Evolutionary conservation across 2,113 vertebrate genomes (phyloP).

Genomic region (Ondatra zibethicus): DNA sequence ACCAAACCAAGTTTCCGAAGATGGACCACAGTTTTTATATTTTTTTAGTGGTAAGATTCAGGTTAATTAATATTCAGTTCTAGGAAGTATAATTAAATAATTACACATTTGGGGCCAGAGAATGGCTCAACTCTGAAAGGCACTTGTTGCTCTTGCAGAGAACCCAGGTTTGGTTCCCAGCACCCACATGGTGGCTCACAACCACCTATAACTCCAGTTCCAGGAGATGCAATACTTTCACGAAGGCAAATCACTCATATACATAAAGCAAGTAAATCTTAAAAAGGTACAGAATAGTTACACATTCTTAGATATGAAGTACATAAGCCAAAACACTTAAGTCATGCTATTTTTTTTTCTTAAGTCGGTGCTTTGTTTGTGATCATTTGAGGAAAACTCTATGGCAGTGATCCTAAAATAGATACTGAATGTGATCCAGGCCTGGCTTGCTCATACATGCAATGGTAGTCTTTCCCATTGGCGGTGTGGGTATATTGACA

Average conservation of each 20-base stretch:
- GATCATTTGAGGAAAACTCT: conserved; percentile 8
- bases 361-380: conserved; percentile 2
- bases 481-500: conserved; percentile 49
- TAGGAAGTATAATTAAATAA: conserved; percentile 39
- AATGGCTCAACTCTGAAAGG: background rate
- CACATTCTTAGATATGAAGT: background rate
- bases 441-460: background rate
- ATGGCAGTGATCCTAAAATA: background rate
- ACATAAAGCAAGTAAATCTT: background rate
- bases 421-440: background rate
- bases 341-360: conserved; percentile 28
- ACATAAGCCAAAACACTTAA: background rate
- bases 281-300: background rate
- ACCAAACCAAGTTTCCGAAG: background rate
- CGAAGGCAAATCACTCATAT: background rate
- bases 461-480: background rate
- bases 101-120: background rate
- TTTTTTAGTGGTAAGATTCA: conserved; percentile 26
- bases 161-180: background rate
- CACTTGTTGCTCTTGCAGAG: background rate
- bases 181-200: too few species aligned
- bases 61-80: background rate
- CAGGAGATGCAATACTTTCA: background rate
- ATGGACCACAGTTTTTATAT: background rate
- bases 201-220: background rate